Conservation (phyloP, 30 jellyfish, hydroid and myxozoan genomes). For the Turritopsis dohrnii region DNA sequence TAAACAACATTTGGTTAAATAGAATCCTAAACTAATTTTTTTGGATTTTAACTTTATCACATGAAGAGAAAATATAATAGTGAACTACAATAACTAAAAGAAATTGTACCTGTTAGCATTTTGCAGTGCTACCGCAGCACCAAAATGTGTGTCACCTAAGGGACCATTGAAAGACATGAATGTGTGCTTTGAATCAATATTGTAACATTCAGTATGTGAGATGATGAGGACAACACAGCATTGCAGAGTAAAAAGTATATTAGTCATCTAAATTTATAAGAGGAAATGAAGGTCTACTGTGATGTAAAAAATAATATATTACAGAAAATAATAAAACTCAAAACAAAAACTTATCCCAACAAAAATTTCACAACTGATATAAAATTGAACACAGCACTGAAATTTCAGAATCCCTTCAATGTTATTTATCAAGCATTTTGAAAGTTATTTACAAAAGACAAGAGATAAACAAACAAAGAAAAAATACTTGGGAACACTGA, state of each 20-base stretch:
- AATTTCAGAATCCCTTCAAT: neutral
- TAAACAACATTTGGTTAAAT: no score
- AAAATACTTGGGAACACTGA: no score
- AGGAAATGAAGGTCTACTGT: neutral
- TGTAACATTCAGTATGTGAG: neutral
- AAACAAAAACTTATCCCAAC: no score
- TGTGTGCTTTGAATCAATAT: neutral
- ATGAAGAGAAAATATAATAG: no score
- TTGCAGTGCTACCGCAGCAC: constrained; percentile 16
- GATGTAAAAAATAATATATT: no score
- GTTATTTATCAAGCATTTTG: neutral
- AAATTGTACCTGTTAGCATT: constrained; percentile 1
- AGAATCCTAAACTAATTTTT: no score
- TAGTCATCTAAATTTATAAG: neutral
- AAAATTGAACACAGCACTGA: neutral
- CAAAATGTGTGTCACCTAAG: neutral
- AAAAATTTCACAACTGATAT: no score
- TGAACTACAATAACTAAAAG: neutral
- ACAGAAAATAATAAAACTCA: no score
- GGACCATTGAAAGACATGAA: neutral
- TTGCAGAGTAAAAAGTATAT: neutral
- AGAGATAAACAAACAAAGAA: neutral
- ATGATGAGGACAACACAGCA: neutral
- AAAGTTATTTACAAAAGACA: neutral
- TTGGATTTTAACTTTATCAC: neutral